Conservation (phyloP, 2,113 vertebrate species). For the Apaloderma vittatum region DNA sequence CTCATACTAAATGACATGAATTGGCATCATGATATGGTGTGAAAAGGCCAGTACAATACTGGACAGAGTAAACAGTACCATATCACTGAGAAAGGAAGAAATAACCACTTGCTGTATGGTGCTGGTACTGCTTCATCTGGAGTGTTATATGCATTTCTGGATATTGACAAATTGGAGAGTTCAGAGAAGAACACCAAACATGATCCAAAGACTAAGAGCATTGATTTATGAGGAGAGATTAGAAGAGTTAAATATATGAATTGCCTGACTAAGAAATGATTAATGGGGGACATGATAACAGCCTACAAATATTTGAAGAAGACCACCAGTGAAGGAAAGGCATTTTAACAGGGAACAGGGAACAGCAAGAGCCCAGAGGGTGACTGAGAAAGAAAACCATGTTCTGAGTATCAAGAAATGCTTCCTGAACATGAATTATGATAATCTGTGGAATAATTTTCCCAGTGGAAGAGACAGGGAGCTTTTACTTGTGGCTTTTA, state of each 20-base stretch:
- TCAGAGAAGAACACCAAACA: constrained; percentile 39
- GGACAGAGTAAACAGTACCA: background rate
- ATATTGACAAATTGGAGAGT: constrained; percentile 26
- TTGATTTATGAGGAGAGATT: constrained; percentile 41
- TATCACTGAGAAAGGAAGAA: background rate
- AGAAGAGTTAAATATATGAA: constrained; percentile 50
- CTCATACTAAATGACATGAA: background rate
- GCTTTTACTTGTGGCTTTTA: background rate
- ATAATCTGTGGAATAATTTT: background rate
- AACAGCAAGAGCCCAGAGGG: background rate
- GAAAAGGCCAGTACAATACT: background rate
- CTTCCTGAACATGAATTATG: background rate
- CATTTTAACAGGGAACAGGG: background rate
- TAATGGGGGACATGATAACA: constrained; percentile 21
- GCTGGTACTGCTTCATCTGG: background rate
- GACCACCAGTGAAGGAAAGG: background rate
- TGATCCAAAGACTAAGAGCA: constrained; percentile 4
- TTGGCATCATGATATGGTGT: background rate
- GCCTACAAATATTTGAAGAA: constrained; percentile 40
- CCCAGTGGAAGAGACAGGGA: background rate
- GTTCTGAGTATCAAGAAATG: background rate
- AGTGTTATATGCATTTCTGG: background rate
- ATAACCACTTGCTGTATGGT: background rate
- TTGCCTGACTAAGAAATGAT: constrained; percentile 28
- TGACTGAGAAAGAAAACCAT: background rate